Evolutionary conservation across 2,888 invertebrate species (phyloP).

Genomic region (Hypselothyrea guttata): DNA sequence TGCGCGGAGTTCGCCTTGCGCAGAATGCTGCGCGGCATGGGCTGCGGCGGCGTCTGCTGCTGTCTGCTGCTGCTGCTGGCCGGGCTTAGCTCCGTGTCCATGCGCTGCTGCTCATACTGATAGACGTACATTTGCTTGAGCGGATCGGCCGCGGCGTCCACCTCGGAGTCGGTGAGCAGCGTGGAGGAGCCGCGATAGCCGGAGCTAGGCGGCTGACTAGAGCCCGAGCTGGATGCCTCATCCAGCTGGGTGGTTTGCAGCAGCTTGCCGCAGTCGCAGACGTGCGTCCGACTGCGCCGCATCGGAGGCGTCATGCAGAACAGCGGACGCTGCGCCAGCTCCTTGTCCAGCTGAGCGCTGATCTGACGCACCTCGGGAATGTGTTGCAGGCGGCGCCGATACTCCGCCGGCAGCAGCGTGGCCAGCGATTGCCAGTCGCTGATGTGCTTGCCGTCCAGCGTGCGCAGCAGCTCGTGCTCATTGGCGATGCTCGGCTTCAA

Average conservation of each 20-base stretch:
- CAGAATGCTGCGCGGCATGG: slow-evolving; percentile 83
- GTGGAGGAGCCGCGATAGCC: slow-evolving; percentile 94
- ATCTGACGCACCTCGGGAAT: slow-evolving; percentile 88
- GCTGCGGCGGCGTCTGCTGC: slow-evolving; percentile 84
- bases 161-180: slow-evolving; percentile 88
- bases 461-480: slow-evolving; percentile 91
- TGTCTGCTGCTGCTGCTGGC: slow-evolving; percentile 72
- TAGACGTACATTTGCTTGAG: slow-evolving; percentile 88
- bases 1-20: slow-evolving; percentile 79
- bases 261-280: slow-evolving; percentile 81
- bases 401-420: slow-evolving; percentile 92
- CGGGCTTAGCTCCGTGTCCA: slow-evolving; percentile 70
- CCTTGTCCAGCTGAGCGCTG: slow-evolving; percentile 81
- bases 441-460: slow-evolving; percentile 91
- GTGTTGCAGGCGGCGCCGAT: slow-evolving; percentile 88
- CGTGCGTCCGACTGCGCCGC: slow-evolving; percentile 84
- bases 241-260: slow-evolving; percentile 84
- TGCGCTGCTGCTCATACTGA: slow-evolving; percentile 86
- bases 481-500: slow-evolving; percentile 83
- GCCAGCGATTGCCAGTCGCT: slow-evolving; percentile 97
- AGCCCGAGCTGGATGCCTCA: slow-evolving; percentile 87
- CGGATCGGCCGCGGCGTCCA: slow-evolving; percentile 81
- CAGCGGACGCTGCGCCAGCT: slow-evolving; percentile 84
- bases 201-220: slow-evolving; percentile 85
- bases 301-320: slow-evolving; percentile 84